Percentiles rank a stretch among this genome's conserved stretches.
phyloP scores from a whole-genome alignment of 2,797 vertebrate genomes.

The Pempheris klunzingeri region DNA sequence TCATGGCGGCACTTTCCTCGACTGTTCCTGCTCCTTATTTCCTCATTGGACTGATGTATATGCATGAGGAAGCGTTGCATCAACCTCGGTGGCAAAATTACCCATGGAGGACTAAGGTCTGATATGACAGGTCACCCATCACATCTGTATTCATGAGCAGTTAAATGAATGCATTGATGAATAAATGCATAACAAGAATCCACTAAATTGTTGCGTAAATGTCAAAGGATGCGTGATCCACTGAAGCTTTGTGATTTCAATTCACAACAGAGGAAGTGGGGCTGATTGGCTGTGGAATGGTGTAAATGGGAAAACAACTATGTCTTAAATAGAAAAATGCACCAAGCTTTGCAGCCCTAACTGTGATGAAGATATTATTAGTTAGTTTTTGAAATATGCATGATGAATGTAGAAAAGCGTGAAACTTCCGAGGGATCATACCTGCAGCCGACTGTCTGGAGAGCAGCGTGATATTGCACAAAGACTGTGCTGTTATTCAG shows the following conservation, averaged over 20 bases:
- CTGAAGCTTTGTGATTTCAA: slow-evolving; percentile 69
- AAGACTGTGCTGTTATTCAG: slow-evolving; percentile 34
- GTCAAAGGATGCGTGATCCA: slow-evolving; percentile 77
- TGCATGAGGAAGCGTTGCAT: slow-evolving; percentile 76
- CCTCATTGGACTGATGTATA: slow-evolving; percentile 69
- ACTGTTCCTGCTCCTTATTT: slow-evolving; percentile 49
- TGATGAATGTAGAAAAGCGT: slow-evolving; percentile 26
- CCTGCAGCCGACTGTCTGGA: slow-evolving; percentile 22
- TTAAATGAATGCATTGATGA: slow-evolving; percentile 82
- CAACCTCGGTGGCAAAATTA: slow-evolving; percentile 74
- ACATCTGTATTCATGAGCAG: slow-evolving; percentile 85
- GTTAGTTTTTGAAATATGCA: slow-evolving; percentile 26
- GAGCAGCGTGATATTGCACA: slow-evolving; percentile 31
- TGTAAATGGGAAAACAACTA: slow-evolving; percentile 51
- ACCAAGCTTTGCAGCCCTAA: neutral
- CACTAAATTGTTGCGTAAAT: slow-evolving; percentile 81
- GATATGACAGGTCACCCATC: slow-evolving; percentile 73
- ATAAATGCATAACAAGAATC: slow-evolving; percentile 85
- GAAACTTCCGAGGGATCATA: slow-evolving; percentile 25
- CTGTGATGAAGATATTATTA: slow-evolving; percentile 49
- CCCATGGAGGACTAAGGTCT: slow-evolving; percentile 66
- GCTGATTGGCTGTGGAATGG: slow-evolving; percentile 56
- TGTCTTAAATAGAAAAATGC: slow-evolving; percentile 21
- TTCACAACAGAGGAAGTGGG: slow-evolving; percentile 32
- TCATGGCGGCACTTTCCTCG: slow-evolving; percentile 28